Conservation (phyloP, 2,797 vertebrate species). For the Rousettus madagascariensis region DNA sequence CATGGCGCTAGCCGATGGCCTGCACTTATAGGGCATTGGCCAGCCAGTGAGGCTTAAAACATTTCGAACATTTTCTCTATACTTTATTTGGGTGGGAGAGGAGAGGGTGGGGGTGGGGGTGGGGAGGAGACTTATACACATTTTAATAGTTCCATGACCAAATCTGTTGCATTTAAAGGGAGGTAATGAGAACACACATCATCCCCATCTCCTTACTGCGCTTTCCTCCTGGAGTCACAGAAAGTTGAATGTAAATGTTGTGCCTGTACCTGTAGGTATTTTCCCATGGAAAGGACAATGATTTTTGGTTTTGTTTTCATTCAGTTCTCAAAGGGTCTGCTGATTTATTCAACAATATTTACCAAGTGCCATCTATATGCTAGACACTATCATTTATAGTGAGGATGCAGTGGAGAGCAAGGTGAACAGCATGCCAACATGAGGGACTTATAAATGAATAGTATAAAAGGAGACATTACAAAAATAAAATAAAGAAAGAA, state of each 20-base stretch:
- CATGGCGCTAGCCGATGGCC: background rate
- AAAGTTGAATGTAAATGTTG: background rate
- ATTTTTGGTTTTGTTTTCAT: background rate
- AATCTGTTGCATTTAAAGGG: background rate
- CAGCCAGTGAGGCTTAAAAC: background rate
- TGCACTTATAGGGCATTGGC: slow-evolving; percentile 18
- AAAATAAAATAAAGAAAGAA: background rate
- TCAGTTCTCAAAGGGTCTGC: background rate
- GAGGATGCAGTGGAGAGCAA: background rate
- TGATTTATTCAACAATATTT: background rate
- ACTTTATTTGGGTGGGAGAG: rapidly evolving
- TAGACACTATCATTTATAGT: background rate
- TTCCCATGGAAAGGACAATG: background rate
- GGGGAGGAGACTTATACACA: background rate
- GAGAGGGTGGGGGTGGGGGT: rapidly evolving
- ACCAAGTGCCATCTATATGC: background rate
- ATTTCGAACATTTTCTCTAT: background rate
- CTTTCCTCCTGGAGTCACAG: background rate
- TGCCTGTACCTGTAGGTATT: background rate
- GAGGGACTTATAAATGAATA: background rate
- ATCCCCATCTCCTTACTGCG: no score
- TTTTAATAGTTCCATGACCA: background rate
- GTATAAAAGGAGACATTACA: background rate
- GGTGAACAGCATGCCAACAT: background rate
- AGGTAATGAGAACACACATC: background rate